phyloP scores from a whole-genome alignment of 23 tunicate species.

The Styela clava region DNA sequence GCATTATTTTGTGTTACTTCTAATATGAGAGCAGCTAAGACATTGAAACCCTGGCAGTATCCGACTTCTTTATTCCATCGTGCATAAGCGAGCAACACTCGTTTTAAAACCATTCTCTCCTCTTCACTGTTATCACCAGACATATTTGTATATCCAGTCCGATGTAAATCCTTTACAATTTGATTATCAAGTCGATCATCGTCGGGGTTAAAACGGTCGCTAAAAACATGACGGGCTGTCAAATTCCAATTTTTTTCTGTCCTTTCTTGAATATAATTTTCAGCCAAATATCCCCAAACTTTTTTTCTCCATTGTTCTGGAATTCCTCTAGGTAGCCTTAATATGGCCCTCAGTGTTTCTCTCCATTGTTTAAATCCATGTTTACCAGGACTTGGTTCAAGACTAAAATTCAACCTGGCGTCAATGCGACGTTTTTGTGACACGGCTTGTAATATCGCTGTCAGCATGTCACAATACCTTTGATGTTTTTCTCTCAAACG shows the following conservation, averaged over 20 bases:
- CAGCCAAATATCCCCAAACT: conserved; percentile 76
- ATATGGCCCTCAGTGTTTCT: conserved; percentile 76
- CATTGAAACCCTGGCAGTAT: conserved; percentile 98
- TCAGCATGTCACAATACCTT: conserved; percentile 74
- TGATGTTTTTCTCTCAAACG: conserved; percentile 77
- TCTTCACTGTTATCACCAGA: conserved; percentile 45
- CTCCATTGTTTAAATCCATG: conserved; percentile 88
- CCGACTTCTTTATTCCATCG: conserved; percentile 91
- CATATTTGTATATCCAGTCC: conserved; percentile 83
- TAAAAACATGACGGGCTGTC: conserved; percentile 49
- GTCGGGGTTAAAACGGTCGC: conserved; percentile 63
- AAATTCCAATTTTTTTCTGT: conserved; percentile 14
- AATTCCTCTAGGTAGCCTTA: conserved; percentile 70
- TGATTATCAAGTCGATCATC: conserved; percentile 96
- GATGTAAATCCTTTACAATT: conserved; percentile 94
- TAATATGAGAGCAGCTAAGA: conserved; percentile 75
- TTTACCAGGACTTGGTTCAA: conserved; percentile 56
- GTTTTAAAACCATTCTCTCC: conserved; percentile 64
- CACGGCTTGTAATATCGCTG: conserved; percentile 88
- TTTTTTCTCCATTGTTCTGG: conserved; percentile 88
- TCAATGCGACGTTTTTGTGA: conserved; percentile 79
- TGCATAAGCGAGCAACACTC: conserved; percentile 92
- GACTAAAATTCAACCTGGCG: conserved; percentile 62
- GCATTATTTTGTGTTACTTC: conserved; percentile 78
- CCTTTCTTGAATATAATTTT: conserved; percentile 56